phyloP scores from a whole-genome alignment of 2,113 vertebrate genomes.

The Actinemys pallida region DNA sequence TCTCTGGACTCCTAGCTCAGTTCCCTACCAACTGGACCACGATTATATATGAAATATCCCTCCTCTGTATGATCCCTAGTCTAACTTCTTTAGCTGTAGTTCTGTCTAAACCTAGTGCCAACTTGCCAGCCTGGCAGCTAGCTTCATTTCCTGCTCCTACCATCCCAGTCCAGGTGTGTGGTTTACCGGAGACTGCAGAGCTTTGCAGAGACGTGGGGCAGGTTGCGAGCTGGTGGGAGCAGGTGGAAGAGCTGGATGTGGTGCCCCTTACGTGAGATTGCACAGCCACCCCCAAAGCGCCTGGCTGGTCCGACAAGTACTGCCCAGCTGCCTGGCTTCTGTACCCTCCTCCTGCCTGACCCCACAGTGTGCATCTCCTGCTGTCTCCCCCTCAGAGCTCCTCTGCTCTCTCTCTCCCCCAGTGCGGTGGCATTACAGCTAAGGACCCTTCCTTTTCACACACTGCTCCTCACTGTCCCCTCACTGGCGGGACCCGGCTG shows the following conservation, averaged over 20 bases:
- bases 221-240: neutral
- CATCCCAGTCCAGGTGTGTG: neutral
- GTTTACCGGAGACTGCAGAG: neutral
- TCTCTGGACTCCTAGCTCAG: neutral
- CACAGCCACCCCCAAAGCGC: too few relatives aligned
- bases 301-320: neutral
- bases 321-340: neutral
- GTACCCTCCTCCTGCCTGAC: neutral
- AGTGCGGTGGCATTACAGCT: neutral
- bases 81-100: neutral
- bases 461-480: neutral
- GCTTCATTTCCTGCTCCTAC: neutral
- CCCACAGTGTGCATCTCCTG: neutral
- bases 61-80: neutral
- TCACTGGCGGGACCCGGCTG: neutral
- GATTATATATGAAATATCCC: neutral
- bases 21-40: neutral
- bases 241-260: neutral
- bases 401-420: neutral
- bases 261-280: too few relatives aligned
- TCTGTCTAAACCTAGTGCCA: neutral
- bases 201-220: fast-evolving
- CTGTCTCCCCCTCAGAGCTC: neutral
- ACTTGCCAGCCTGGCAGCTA: neutral
- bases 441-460: neutral